phyloP scores from a whole-genome alignment of 1,140 invertebrate species.

The Drosophila quadrilineata region DNA sequence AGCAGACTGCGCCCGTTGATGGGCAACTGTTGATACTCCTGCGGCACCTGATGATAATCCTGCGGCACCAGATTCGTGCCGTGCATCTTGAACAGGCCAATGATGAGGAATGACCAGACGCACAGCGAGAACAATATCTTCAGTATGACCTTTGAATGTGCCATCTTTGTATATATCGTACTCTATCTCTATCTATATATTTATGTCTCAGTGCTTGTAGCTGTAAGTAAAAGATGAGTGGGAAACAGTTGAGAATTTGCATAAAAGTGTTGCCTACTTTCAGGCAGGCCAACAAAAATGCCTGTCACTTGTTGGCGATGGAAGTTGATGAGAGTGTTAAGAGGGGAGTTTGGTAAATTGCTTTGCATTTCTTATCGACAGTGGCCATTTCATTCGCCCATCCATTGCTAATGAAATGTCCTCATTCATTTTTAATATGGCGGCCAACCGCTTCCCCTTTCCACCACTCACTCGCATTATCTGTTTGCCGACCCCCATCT shows the following conservation, averaged over 20 bases:
- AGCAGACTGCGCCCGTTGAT: slow-evolving; percentile 75
- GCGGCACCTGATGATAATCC: slow-evolving; percentile 65
- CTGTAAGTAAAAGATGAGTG: background rate
- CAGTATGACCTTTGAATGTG: slow-evolving; percentile 76
- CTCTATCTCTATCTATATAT: background rate
- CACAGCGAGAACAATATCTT: slow-evolving; percentile 79
- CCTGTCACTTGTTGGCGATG: background rate
- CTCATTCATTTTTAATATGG: slow-evolving; percentile 56
- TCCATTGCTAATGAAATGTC: slow-evolving; percentile 25
- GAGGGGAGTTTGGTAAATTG: too few species aligned
- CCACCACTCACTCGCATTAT: background rate
- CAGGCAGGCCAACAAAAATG: slow-evolving; percentile 4
- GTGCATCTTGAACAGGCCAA: slow-evolving; percentile 80
- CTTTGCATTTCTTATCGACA: slow-evolving; percentile 39
- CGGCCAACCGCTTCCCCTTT: slow-evolving; percentile 46
- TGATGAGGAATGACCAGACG: slow-evolving; percentile 81
- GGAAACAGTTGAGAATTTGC: background rate
- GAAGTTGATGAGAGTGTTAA: too few species aligned
- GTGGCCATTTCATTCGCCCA: background rate
- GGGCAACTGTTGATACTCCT: slow-evolving; percentile 65
- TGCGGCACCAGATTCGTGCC: slow-evolving; percentile 74
- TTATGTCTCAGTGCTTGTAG: background rate
- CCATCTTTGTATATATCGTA: slow-evolving; percentile 44
- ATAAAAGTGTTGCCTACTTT: slow-evolving; percentile 20
- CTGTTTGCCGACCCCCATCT: too few species aligned